Conservation (phyloP, 2,797 vertebrate genomes). For the Bryconaethiops microstoma region DNA sequence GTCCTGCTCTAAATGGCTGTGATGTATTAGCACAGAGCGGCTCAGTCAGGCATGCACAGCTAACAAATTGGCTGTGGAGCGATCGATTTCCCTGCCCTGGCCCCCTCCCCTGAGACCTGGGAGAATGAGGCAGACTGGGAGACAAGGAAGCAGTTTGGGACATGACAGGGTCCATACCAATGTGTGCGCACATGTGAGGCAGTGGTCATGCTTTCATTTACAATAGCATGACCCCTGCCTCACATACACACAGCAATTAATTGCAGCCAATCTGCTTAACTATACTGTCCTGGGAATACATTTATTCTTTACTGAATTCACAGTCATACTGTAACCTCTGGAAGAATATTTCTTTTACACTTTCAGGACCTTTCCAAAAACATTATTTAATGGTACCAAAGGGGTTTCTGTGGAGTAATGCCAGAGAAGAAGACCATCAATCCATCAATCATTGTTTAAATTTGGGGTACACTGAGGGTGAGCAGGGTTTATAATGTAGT, state of each 20-base stretch:
- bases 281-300: background rate
- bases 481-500: no score
- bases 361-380: background rate
- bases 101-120: conserved; percentile 12
- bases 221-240: conserved; percentile 3
- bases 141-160: conserved; percentile 31
- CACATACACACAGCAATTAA: conserved; percentile 10
- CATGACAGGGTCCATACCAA: conserved; percentile 42
- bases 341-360: background rate
- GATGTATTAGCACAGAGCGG: conserved; percentile 46
- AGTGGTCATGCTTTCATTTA: conserved; percentile 37
- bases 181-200: background rate
- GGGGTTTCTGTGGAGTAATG: no score
- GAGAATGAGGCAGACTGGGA: conserved; percentile 40
- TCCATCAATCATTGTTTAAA: no score
- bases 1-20: conserved; percentile 39
- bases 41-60: conserved; percentile 54
- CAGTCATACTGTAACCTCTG: background rate
- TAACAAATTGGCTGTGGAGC: conserved; percentile 55
- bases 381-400: background rate
- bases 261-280: background rate
- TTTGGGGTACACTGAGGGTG: no score
- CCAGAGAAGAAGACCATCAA: no score
- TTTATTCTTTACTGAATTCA: background rate
- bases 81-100: conserved; percentile 44